Percentiles rank a stretch among this genome's conserved stretches.
Evolutionary conservation across 2,797 vertebrate species (phyloP).

Genomic region (Pangasius djambal): DNA sequence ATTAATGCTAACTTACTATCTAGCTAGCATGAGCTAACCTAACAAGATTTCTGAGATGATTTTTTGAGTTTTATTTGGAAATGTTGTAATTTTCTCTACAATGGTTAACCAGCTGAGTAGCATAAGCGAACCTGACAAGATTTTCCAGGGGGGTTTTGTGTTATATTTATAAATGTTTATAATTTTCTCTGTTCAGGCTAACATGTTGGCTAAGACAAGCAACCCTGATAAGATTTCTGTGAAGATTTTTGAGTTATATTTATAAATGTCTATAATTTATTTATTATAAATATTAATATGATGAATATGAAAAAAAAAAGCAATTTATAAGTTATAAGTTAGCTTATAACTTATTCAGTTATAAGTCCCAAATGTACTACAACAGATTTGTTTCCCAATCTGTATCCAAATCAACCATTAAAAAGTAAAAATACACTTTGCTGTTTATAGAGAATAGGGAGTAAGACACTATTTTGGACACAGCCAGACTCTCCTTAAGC

Average conservation of each 20-base stretch:
- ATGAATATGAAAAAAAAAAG: not conserved
- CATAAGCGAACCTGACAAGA: not conserved
- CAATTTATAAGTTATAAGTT: too few relatives aligned
- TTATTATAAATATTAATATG: not conserved
- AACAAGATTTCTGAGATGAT: not conserved
- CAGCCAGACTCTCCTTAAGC: not conserved
- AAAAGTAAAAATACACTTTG: not conserved
- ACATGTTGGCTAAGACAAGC: not conserved
- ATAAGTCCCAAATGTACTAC: not conserved
- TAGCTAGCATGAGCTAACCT: not conserved
- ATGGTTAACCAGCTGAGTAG: not conserved
- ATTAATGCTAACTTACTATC: not conserved
- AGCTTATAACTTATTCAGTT: not conserved
- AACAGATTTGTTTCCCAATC: not conserved
- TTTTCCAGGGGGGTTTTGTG: not conserved
- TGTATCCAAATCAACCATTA: not conserved
- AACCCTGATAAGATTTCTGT: not conserved
- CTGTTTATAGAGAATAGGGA: not conserved
- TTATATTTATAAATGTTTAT: not conserved
- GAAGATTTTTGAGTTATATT: not conserved
- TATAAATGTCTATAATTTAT: not conserved
- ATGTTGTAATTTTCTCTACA: not conserved
- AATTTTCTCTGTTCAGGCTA: not conserved
- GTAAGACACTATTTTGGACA: not conserved
- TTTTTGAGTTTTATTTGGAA: not conserved